phyloP scores from a whole-genome alignment of 2,797 vertebrate genomes.

The Chrysocyon brachyurus region DNA sequence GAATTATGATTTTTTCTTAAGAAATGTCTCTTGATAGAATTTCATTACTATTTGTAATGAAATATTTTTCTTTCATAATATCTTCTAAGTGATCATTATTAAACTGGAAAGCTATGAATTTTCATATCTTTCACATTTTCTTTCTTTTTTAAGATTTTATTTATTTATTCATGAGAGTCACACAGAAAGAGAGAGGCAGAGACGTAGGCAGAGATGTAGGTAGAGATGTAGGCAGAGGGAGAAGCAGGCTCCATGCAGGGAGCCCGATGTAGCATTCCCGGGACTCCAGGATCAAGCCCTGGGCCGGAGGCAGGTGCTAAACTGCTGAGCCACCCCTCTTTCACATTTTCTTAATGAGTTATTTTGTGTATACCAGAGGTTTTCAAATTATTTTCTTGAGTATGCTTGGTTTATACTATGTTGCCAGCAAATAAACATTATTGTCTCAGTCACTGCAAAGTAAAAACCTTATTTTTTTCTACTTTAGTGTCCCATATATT shows the following conservation, averaged over 20 bases:
- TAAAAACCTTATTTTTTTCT: not conserved
- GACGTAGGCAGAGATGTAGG: too few species aligned
- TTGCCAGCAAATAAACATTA: not conserved
- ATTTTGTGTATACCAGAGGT: not conserved
- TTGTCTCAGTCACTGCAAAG: not conserved
- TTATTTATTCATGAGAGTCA: too few species aligned
- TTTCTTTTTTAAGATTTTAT: too few species aligned
- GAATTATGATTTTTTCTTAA: not conserved
- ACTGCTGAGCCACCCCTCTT: too few species aligned
- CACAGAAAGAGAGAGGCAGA: too few species aligned
- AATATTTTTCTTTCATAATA: not conserved
- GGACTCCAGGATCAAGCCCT: too few species aligned
- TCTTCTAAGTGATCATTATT: not conserved
- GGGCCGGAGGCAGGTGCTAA: too few species aligned
- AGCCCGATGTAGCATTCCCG: too few species aligned
- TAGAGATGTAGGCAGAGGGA: too few species aligned
- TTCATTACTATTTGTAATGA: not conserved
- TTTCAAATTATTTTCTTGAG: not conserved
- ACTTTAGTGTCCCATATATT: not conserved
- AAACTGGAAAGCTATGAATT: not conserved
- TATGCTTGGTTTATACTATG: not conserved
- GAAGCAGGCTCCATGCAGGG: too few species aligned
- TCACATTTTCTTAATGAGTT: not conserved
- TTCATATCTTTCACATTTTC: not conserved
- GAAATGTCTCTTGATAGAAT: not conserved